Conservation (phyloP, 92 coral and sea anemone species). For the Chrysogorgia sp. region DNA sequence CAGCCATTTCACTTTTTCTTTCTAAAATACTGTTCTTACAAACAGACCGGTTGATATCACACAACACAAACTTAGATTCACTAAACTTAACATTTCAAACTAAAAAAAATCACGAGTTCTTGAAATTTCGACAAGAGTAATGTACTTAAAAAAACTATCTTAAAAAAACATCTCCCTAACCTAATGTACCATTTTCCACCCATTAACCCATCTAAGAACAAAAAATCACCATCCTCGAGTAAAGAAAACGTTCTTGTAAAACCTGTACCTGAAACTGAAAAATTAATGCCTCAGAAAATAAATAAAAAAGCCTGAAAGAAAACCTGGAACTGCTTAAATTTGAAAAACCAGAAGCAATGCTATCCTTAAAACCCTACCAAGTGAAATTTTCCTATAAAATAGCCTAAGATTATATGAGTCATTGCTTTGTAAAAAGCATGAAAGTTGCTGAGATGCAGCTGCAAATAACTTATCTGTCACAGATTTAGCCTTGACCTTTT, state of each 20-base stretch:
- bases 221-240: conserved; percentile 40
- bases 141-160: conserved; percentile 32
- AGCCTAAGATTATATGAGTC: conserved; percentile 22
- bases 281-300: conserved; percentile 31
- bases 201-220: conserved; percentile 21
- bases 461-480: conserved; percentile 8
- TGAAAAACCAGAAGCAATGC: conserved; percentile 23
- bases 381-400: conserved; percentile 6
- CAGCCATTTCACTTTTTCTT: conserved; percentile 22
- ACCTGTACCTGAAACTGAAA: conserved; percentile 24
- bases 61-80: conserved; percentile 27
- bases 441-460: conserved; percentile 2
- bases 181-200: conserved; percentile 23
- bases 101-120: conserved; percentile 10
- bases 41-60: neutral
- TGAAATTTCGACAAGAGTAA: conserved; percentile 17
- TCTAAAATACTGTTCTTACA: conserved; percentile 13
- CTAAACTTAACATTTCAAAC: conserved; percentile 25
- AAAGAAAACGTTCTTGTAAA: conserved; percentile 3
- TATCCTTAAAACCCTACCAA: conserved; percentile 16
- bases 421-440: conserved; percentile 13
- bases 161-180: conserved; percentile 20
- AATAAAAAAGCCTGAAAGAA: conserved; percentile 25
- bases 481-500: conserved; percentile 28
- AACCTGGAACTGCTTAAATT: conserved; percentile 21